Base-by-base conservation (phyloP, 35 echinoderm and acorn worm genomes). In the Amphiura filiformis region DNA sequence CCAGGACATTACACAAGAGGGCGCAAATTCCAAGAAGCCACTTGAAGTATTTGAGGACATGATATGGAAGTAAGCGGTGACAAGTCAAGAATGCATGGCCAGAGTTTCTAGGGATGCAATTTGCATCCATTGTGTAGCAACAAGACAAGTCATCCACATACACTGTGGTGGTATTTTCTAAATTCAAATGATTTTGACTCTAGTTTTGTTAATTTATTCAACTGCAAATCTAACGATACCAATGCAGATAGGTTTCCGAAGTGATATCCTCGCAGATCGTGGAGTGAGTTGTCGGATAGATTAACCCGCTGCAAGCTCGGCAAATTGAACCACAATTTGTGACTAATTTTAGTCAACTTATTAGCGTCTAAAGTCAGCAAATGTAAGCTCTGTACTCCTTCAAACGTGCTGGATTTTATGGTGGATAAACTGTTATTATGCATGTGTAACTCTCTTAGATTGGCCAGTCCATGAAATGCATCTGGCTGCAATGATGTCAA, bases 1-100 rank as follows among this genome's bases (percentile, higher is more conserved):
- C 89, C 3, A 37, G 42, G 0, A 40, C 31, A 41, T 91, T 91
- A 20, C 82, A 86, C n/a, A 93, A 0, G 38, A 93, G 82, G n/a
- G 91, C 87, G 26, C 42, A 39, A 13, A 93, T 0, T 0, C 91
- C 91, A 11, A n/a, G n/a, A 88, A 93, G 39, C 91, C 91, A 93
- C 39, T 84, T 78, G 41, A 82, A 81, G 0, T 84, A 52, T 38
- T 80, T 28, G n/a, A 87, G 65, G 36, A 31, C 38, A 2, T 35
- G 18, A 56, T 78, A 77, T 32, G 39, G 65, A 31, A 87, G 85
- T 5, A 87, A 75, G 4, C 76, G 38, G 22, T 87, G 12, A 28
- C 85, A 87, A 18, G 70, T 77, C 13, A 76, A 78, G 57, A 85
- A 85, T 3, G 37, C 56, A 31, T 39, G 83, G 35, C 83, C 26